phyloP scores from a whole-genome alignment of 2,888 invertebrate genomes.

The Sicus ferrugineus region DNA sequence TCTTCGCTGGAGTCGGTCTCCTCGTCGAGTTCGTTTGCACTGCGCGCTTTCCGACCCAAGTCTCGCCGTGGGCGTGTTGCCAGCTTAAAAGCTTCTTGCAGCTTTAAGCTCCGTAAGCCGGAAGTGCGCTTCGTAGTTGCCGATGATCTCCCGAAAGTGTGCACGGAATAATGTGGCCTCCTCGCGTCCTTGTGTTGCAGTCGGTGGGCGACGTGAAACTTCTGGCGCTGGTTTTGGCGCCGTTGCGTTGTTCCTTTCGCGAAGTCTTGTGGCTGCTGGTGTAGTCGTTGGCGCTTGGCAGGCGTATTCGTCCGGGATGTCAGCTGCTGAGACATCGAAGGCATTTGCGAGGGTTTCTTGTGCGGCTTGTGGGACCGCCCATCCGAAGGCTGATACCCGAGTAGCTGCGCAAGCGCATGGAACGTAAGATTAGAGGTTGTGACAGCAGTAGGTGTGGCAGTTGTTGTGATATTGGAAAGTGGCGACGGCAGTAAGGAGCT shows the following conservation, averaged over 20 bases:
- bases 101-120: background rate
- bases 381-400: background rate
- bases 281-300: conserved; percentile 41
- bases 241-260: background rate
- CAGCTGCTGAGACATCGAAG: conserved; percentile 42
- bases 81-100: conserved; percentile 4
- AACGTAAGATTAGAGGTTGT: conserved; percentile 2
- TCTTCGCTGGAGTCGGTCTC: background rate
- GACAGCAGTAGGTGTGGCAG: background rate
- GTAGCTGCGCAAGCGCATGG: background rate
- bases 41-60: background rate
- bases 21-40: conserved; percentile 5
- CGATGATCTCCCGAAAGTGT: background rate
- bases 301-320: conserved; percentile 40
- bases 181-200: conserved; percentile 45
- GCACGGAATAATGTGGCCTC: conserved; percentile 35
- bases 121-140: conserved; percentile 1
- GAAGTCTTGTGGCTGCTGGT: conserved; percentile 35
- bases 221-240: conserved; percentile 35
- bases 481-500: background rate
- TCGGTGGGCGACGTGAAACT: conserved; percentile 45
- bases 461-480: background rate
- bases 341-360: conserved; percentile 45
- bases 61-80: conserved; percentile 9
- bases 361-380: conserved; percentile 35